Evolutionary conservation across 2,797 vertebrate species (phyloP).

Genomic region (Pelodytes ibericus): DNA sequence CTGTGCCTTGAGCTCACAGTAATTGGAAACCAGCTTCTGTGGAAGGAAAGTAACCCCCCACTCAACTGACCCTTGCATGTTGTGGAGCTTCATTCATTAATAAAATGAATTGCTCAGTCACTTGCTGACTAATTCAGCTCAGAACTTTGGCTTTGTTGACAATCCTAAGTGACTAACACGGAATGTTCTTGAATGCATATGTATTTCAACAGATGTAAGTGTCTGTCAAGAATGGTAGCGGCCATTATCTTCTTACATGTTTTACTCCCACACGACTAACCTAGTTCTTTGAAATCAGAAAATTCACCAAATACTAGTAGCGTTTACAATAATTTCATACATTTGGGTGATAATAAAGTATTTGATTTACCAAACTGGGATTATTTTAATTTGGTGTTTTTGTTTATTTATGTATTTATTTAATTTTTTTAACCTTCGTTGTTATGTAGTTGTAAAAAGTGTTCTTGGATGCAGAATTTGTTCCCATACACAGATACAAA

Average conservation of each 20-base stretch:
- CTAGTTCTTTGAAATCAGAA: not conserved
- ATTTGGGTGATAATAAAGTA: not conserved
- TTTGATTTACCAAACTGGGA: too few relatives aligned
- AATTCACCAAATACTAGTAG: not conserved
- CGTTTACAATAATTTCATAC: not conserved
- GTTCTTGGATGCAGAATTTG: too few relatives aligned
- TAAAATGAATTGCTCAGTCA: conserved; percentile 18
- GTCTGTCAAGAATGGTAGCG: conserved; percentile 14
- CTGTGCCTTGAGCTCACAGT: not conserved
- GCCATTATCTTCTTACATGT: conserved; percentile 5
- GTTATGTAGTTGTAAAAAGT: too few relatives aligned
- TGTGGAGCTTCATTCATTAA: conserved; percentile 10
- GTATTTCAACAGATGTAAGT: conserved; percentile 36
- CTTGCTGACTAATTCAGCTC: conserved; percentile 15
- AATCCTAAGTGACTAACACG: conserved; percentile 43
- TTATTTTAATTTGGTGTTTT: too few relatives aligned
- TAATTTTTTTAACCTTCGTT: too few relatives aligned
- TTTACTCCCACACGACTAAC: conserved; percentile 2
- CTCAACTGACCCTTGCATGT: not conserved
- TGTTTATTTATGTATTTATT: too few relatives aligned
- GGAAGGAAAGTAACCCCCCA: not conserved
- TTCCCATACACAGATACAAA: too few relatives aligned
- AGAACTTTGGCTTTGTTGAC: conserved; percentile 40
- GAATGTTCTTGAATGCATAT: conserved; percentile 43
- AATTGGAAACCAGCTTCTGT: not conserved